These are phyloP conservation scores for Apogon talboti DNA, from an alignment of 2,797 vertebrate species.

Conservation along the genomic window DNA sequence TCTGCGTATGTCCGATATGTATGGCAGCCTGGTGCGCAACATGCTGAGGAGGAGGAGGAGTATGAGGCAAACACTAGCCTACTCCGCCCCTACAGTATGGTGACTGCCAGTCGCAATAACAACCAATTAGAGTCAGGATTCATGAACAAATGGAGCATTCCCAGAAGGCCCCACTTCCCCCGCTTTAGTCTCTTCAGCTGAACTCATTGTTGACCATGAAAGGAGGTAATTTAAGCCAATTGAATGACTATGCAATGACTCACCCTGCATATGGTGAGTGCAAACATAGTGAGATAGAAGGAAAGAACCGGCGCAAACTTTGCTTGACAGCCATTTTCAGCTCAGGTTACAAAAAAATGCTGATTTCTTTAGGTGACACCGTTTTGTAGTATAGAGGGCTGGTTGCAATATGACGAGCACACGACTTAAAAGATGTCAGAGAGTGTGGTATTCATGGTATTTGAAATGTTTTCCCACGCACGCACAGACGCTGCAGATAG, in stretches of 20 bases:
- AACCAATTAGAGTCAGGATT: conserved; percentile 81
- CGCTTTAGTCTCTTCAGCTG: conserved; percentile 76
- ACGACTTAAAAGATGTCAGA: conserved; percentile 25
- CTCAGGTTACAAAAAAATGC: conserved; percentile 67
- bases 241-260: conserved; percentile 83
- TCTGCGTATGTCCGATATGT: conserved; percentile 23
- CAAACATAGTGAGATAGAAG: conserved; percentile 76
- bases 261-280: conserved; percentile 77
- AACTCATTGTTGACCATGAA: conserved; percentile 87
- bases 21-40: conserved; percentile 27
- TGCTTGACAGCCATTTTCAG: conserved; percentile 68
- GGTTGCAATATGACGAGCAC: conserved; percentile 7
- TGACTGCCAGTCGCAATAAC: conserved; percentile 79
- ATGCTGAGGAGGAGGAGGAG: conserved; percentile 38
- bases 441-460: conserved; percentile 55
- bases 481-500: conserved; percentile 14
- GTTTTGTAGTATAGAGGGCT: background rate
- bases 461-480: conserved; percentile 50
- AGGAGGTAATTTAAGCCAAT: conserved; percentile 85
- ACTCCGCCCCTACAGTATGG: conserved; percentile 73
- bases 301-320: conserved; percentile 65
- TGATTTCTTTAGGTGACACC: conserved; percentile 46
- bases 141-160: conserved; percentile 81
- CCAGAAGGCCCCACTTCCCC: conserved; percentile 75
- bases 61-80: conserved; percentile 56